Conservation (phyloP, 2,888 invertebrate genomes). For the Beris chalybata region DNA sequence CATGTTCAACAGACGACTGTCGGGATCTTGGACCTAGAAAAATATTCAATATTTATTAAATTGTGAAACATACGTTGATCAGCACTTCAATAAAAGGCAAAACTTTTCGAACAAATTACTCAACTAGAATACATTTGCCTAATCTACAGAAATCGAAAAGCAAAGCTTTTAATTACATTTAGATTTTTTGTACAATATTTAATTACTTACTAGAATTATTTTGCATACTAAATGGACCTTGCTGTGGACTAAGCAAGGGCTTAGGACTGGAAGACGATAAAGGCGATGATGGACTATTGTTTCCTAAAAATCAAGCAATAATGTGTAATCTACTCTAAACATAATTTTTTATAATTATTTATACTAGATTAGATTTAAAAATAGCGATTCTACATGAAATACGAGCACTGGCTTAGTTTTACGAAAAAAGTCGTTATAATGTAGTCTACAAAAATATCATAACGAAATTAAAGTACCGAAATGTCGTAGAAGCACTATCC, state of each 20-base stretch:
- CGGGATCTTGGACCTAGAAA: constrained; percentile 54
- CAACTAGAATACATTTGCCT: background rate
- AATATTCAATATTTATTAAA: background rate
- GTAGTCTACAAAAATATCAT: constrained; percentile 23
- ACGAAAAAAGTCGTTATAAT: background rate
- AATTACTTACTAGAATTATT: constrained; percentile 47
- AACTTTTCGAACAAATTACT: too few relatives aligned
- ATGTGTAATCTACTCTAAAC: background rate
- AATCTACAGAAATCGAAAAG: too few relatives aligned
- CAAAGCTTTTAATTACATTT: background rate
- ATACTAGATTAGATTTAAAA: constrained; percentile 11
- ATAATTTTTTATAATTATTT: background rate
- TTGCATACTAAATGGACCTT: constrained; percentile 53
- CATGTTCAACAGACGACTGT: constrained; percentile 53
- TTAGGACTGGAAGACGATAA: constrained; percentile 57
- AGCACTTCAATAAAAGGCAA: too few relatives aligned
- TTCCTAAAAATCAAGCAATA: constrained; percentile 46
- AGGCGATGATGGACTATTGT: constrained; percentile 55
- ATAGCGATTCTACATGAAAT: background rate
- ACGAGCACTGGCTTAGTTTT: background rate
- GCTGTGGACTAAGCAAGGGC: constrained; percentile 55
- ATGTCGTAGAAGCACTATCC: constrained; percentile 43
- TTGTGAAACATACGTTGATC: constrained; percentile 14
- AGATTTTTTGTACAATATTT: background rate
- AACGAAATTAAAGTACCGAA: constrained; percentile 37